phyloP scores from a whole-genome alignment of 1,140 invertebrate species.

The Spodoptera frugiperda region DNA sequence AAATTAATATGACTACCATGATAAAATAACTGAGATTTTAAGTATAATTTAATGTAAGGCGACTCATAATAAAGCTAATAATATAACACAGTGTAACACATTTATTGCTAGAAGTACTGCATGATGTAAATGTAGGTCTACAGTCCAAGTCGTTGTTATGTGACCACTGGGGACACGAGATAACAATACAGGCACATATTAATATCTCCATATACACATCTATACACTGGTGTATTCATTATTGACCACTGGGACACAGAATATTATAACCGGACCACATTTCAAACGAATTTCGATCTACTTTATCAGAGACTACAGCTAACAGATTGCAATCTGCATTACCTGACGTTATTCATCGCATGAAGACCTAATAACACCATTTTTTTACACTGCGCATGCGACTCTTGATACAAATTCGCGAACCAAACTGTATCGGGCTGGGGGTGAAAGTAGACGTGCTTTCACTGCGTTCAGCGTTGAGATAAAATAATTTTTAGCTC shows the following conservation, averaged over 20 bases:
- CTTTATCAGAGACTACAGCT: conserved; percentile 15
- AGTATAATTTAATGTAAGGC: neutral
- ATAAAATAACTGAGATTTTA: neutral
- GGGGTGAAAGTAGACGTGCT: conserved; percentile 64
- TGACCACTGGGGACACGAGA: conserved; percentile 38
- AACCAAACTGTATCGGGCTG: conserved; percentile 57
- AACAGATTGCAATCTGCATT: conserved; percentile 56
- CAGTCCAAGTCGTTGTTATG: conserved; percentile 23
- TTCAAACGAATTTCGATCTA: conserved; percentile 35
- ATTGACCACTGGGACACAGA: conserved; percentile 13
- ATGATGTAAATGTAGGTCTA: conserved; percentile 13
- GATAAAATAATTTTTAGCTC: conserved; percentile 49
- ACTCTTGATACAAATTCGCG: conserved; percentile 74
- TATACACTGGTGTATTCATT: conserved; percentile 30
- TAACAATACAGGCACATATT: conserved; percentile 40
- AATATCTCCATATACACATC: conserved; percentile 18
- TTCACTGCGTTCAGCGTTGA: conserved; percentile 56
- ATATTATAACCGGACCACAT: conserved; percentile 24
- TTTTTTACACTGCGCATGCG: conserved; percentile 67
- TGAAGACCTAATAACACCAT: conserved; percentile 75
- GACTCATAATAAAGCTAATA: neutral
- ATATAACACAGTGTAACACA: neutral
- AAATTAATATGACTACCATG: neutral
- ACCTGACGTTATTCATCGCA: conserved; percentile 59
- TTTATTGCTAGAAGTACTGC: neutral